Evolutionary conservation across 2,888 invertebrate species (phyloP).

Genomic region (Mythimna loreyi): DNA sequence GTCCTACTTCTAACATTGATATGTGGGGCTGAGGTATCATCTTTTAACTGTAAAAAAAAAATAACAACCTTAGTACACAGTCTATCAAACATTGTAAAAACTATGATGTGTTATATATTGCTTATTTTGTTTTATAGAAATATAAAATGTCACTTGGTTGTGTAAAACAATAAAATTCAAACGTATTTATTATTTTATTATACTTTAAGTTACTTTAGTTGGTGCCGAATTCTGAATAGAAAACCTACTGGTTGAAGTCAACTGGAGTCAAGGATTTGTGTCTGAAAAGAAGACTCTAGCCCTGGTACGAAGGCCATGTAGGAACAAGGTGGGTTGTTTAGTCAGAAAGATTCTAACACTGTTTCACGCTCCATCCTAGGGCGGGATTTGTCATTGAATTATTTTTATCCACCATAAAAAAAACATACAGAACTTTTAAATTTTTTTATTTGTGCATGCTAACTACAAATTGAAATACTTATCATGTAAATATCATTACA

Average conservation of each 20-base stretch:
- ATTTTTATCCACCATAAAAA: too few species aligned
- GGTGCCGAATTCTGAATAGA: neutral
- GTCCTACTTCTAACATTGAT: conserved; percentile 78
- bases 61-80: neutral
- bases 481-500: neutral
- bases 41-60: conserved; percentile 81
- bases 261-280: too few species aligned
- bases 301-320: too few species aligned
- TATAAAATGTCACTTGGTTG: neutral
- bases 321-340: too few species aligned
- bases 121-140: conserved; percentile 7
- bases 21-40: conserved; percentile 82
- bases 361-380: too few species aligned
- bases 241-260: neutral
- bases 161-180: conserved; percentile 23
- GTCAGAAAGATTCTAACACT: too few species aligned
- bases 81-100: conserved; percentile 13
- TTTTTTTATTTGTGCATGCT: too few species aligned
- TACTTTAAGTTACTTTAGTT: neutral
- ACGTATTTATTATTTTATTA: conserved; percentile 15
- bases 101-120: neutral
- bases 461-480: neutral
- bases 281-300: too few species aligned
- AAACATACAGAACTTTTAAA: too few species aligned
- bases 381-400: too few species aligned